Evolutionary conservation across 1,140 invertebrate genomes (phyloP).

Genomic region (Homalodisca vitripennis): DNA sequence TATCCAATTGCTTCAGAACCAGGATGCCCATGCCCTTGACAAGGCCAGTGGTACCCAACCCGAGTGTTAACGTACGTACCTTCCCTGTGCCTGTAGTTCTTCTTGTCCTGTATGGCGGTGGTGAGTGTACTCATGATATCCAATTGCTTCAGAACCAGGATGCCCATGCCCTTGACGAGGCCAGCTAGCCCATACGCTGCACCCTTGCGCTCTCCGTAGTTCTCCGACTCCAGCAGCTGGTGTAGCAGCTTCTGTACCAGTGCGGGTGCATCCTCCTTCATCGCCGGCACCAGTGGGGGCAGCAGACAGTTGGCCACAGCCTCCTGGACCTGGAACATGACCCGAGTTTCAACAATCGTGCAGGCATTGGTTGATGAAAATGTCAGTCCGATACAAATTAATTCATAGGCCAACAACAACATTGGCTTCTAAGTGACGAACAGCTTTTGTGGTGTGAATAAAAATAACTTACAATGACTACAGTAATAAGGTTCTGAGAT

Average conservation of each 20-base stretch:
- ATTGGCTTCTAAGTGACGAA: too few species aligned
- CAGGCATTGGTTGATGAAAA: too few species aligned
- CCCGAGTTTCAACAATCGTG: too few species aligned
- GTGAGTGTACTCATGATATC: conserved; percentile 95
- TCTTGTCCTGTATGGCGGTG: conserved; percentile 94
- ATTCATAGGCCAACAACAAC: too few species aligned
- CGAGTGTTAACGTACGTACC: too few species aligned
- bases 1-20: too few species aligned
- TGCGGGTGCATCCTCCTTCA: conserved; percentile 85
- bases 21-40: too few species aligned
- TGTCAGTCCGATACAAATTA: too few species aligned
- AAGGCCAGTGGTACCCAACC: conserved; percentile 7
- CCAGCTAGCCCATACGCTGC: conserved; percentile 89
- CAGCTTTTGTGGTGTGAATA: too few species aligned
- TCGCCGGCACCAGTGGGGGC: conserved; percentile 87
- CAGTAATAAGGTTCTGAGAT: too few species aligned
- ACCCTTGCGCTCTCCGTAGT: conserved; percentile 94
- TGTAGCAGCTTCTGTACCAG: conserved; percentile 87
- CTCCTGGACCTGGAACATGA: conserved; percentile 93
- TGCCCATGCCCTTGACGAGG: conserved; percentile 72
- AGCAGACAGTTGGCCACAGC: conserved; percentile 95
- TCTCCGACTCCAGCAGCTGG: conserved; percentile 88
- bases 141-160: conserved; percentile 90
- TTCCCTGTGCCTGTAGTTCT: conserved; percentile 90
- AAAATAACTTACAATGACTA: too few species aligned